Percentiles rank a stretch among this genome's conserved stretches.
These are phyloP conservation scores for Metopia argyrocephala DNA, from an alignment of 2,888 invertebrate species.

Conservation along the genomic window DNA sequence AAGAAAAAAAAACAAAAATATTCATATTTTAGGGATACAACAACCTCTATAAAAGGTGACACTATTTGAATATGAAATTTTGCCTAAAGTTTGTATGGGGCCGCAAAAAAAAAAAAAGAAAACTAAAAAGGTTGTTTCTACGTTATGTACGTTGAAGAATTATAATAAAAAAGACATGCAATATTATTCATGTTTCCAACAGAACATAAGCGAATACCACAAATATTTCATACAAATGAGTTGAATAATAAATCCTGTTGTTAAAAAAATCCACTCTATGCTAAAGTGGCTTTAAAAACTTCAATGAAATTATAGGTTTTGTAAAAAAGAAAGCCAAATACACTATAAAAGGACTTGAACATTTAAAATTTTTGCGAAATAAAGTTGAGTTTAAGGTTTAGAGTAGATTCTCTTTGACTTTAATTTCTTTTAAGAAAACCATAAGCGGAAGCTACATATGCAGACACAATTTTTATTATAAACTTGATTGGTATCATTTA, in stretches of 20 bases:
- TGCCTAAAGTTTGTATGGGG: not conserved
- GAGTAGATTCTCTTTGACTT: no score
- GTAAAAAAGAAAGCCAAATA: not conserved
- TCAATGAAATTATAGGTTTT: no score
- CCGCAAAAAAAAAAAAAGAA: not conserved
- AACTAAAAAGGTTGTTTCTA: not conserved
- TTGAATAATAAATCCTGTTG: slow-evolving; percentile 24
- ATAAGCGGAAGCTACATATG: no score
- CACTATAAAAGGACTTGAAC: no score
- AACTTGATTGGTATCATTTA: no score
- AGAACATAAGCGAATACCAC: slow-evolving; percentile 4
- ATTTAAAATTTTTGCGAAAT: no score
- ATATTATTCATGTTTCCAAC: slow-evolving; percentile 25
- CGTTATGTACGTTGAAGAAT: not conserved
- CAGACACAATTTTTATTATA: no score
- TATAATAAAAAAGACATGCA: slow-evolving; percentile 22
- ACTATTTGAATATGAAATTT: slow-evolving; percentile 58
- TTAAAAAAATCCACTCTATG: no score
- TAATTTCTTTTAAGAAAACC: no score
- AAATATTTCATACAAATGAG: not conserved
- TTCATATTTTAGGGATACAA: slow-evolving; percentile 50
- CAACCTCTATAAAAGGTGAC: slow-evolving; percentile 34
- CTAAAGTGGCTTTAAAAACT: no score
- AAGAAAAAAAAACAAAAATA: slow-evolving; percentile 13
- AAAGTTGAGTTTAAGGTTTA: no score